A percentile compares a stretch with the other conserved stretches of the same genome.
Evolutionary conservation across 1,140 invertebrate genomes (phyloP).

Genomic region (Brachionus plicatilis): DNA sequence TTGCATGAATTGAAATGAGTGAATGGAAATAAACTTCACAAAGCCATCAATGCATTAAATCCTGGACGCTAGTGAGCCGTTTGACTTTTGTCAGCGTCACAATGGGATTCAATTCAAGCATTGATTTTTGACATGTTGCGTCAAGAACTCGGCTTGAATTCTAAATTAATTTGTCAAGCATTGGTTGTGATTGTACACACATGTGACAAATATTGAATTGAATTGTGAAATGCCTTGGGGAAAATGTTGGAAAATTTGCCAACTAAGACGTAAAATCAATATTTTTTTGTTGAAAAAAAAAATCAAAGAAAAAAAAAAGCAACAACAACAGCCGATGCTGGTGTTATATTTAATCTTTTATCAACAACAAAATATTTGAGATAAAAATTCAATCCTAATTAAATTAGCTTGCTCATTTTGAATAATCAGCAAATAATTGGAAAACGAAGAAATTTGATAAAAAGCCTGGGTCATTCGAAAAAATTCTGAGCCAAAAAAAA

Average conservation of each 20-base stretch:
- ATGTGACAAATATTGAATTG: neutral
- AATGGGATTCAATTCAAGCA: neutral
- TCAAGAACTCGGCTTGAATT: neutral
- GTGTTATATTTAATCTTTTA: neutral
- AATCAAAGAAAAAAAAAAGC: neutral
- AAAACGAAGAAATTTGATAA: neutral
- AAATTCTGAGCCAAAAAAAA: neutral
- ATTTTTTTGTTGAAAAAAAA: neutral
- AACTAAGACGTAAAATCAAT: neutral
- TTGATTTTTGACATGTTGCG: neutral
- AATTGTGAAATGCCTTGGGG: neutral
- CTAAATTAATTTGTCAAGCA: neutral
- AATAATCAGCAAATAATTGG: neutral
- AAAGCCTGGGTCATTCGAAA: neutral
- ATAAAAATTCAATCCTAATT: neutral
- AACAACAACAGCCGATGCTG: neutral
- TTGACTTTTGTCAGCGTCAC: neutral
- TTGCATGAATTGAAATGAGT: too few relatives aligned
- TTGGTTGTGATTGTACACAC: neutral
- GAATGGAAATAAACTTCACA: too few relatives aligned
- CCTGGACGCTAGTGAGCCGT: neutral
- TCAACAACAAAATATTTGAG: neutral
- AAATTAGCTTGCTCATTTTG: neutral
- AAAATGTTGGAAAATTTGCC: neutral
- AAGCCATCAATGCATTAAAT: too few relatives aligned